Evolutionary conservation across 2,113 vertebrate species (phyloP).

Genomic region (Pygoscelis antarcticus): DNA sequence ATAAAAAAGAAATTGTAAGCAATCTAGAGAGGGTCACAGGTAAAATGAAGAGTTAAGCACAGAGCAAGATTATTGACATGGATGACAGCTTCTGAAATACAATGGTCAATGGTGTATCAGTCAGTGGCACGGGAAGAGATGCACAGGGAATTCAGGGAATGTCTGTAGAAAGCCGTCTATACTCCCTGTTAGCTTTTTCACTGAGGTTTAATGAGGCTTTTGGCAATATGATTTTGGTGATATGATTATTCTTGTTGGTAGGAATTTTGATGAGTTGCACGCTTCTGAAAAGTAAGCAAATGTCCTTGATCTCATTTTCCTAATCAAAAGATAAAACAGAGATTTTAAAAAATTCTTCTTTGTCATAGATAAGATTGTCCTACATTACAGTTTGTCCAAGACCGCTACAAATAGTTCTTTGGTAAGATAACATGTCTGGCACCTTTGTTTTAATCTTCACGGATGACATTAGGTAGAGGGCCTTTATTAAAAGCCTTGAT

Average conservation of each 20-base stretch:
- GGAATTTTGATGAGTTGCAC: not conserved
- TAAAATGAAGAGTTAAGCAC: not conserved
- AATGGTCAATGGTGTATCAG: not conserved
- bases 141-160: not conserved
- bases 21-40: not conserved
- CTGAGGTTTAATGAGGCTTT: not conserved
- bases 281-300: not conserved
- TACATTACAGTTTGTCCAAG: not conserved
- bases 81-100: not conserved
- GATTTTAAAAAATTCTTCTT: not conserved
- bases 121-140: not conserved
- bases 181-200: not conserved
- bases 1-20: not conserved
- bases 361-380: not conserved
- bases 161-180: not conserved
- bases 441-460: not conserved
- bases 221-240: not conserved
- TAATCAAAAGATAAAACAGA: not conserved
- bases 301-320: not conserved
- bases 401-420: not conserved
- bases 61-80: not conserved
- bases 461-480: not conserved
- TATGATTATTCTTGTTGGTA: not conserved
- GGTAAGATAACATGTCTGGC: not conserved
- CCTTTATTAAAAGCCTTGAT: not conserved